A percentile compares a stretch with the other conserved stretches of the same genome.
These are phyloP conservation scores for Trachelipus rathkii DNA, from an alignment of 1,140 invertebrate species.

Conservation along the genomic window DNA sequence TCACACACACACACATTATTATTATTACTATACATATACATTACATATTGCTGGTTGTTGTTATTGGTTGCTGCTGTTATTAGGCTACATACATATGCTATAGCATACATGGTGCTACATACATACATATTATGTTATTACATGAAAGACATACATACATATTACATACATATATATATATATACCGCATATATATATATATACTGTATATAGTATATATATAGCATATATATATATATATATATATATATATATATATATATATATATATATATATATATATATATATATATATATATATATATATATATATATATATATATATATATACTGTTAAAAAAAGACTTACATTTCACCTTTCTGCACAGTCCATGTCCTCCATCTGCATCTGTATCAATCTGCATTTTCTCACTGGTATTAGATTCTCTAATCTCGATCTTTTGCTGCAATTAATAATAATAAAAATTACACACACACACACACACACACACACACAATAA, in stretches of 20 bases:
- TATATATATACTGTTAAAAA: background rate
- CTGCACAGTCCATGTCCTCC: background rate
- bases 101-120: too few species aligned
- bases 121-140: too few species aligned
- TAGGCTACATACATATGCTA: too few species aligned
- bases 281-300: constrained; percentile 29
- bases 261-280: constrained; percentile 18
- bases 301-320: background rate
- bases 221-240: constrained; percentile 16
- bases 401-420: background rate
- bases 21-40: too few species aligned
- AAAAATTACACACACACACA: too few species aligned
- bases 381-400: background rate
- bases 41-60: too few species aligned
- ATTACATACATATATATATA: background rate
- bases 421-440: background rate
- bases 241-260: constrained; percentile 18
- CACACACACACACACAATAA: too few species aligned
- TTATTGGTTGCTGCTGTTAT: too few species aligned
- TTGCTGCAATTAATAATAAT: background rate
- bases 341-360: background rate
- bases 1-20: too few species aligned
- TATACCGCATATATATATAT: constrained; percentile 11
- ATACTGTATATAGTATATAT: constrained; percentile 16
- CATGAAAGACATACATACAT: too few species aligned